Evolutionary conservation across 2,888 invertebrate genomes (phyloP).

Genomic region (Schrankia costaestrigalis): DNA sequence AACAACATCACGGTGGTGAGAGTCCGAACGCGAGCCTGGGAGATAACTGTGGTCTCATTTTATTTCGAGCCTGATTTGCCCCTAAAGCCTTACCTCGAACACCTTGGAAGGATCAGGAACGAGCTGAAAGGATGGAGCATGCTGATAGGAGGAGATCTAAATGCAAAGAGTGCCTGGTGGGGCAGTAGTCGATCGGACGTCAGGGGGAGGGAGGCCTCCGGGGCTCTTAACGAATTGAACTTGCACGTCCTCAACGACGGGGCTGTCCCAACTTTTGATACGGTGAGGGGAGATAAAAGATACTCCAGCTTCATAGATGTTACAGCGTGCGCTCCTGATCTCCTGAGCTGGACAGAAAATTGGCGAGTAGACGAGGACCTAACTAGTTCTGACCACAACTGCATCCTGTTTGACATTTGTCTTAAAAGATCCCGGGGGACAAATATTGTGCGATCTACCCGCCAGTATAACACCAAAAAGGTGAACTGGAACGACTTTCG

Average conservation of each 20-base stretch:
- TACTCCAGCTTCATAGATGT: background rate
- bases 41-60: background rate
- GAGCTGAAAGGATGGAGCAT: too few relatives aligned
- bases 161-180: constrained; percentile 1
- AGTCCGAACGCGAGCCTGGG: background rate
- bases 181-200: background rate
- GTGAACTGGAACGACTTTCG: background rate
- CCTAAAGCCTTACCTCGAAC: background rate
- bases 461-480: background rate
- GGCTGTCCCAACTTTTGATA: background rate
- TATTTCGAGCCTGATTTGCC: background rate
- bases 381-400: background rate
- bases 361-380: background rate
- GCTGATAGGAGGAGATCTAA: background rate
- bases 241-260: background rate
- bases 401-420: background rate
- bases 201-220: background rate
- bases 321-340: background rate
- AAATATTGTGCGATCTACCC: background rate
- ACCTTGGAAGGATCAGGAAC: background rate
- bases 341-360: background rate
- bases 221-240: background rate
- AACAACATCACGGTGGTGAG: background rate
- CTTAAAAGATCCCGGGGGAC: background rate
- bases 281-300: background rate